Percentiles rank a stretch among this genome's conserved stretches.
phyloP scores from a whole-genome alignment of 2,797 vertebrate genomes.

The Sylvilagus floridanus region DNA sequence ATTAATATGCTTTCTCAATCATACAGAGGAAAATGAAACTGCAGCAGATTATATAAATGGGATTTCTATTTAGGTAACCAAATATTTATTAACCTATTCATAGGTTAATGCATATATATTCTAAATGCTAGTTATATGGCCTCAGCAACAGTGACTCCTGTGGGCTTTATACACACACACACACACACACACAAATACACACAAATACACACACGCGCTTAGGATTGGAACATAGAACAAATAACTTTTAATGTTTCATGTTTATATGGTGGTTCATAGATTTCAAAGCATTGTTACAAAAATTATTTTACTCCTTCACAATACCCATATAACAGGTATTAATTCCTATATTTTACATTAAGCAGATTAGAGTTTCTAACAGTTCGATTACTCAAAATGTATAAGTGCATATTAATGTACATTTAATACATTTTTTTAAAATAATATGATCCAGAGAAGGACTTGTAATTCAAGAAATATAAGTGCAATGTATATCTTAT shows the following conservation, averaged over 20 bases:
- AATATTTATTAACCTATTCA: not conserved
- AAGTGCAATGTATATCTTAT: not conserved
- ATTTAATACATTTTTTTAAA: too few relatives aligned
- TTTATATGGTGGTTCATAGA: too few relatives aligned
- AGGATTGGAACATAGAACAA: not conserved
- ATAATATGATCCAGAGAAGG: not conserved
- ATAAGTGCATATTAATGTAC: too few relatives aligned
- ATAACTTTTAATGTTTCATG: too few relatives aligned
- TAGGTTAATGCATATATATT: not conserved
- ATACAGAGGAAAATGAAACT: not conserved
- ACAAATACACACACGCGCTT: too few relatives aligned
- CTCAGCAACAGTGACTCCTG: not conserved
- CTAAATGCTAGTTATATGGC: not conserved
- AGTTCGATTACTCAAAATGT: too few relatives aligned
- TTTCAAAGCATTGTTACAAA: too few relatives aligned
- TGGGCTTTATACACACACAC: not conserved
- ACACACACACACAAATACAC: too few relatives aligned
- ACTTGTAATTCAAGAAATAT: not conserved
- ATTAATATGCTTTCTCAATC: not conserved
- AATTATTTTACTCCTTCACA: too few relatives aligned
- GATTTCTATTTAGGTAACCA: not conserved
- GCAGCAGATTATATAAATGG: not conserved
- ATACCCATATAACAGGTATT: too few relatives aligned
- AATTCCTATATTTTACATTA: too few relatives aligned
- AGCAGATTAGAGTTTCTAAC: too few relatives aligned